Conservation (phyloP, 2,888 invertebrate genomes). For the Lissocephala sabroskyi region DNA sequence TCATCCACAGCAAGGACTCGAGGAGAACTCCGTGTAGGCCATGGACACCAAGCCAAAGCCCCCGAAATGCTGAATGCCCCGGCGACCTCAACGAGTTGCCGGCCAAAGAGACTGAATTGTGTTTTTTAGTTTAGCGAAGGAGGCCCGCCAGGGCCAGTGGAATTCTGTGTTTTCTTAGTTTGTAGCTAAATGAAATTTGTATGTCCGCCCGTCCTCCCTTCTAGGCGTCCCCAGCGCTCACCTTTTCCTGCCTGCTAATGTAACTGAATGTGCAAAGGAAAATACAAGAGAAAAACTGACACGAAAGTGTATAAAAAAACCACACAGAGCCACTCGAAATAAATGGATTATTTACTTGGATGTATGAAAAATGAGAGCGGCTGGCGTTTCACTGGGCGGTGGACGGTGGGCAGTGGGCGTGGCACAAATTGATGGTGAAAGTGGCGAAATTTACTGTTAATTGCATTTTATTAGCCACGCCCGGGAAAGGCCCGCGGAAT, state of each 20-base stretch:
- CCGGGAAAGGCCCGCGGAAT: too few relatives aligned
- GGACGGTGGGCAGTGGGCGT: too few relatives aligned
- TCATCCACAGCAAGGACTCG: conserved; percentile 66
- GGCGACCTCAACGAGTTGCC: conserved; percentile 26
- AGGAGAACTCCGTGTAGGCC: conserved; percentile 69
- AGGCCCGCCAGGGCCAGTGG: too few relatives aligned
- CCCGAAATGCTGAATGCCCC: conserved; percentile 12
- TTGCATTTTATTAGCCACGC: too few relatives aligned
- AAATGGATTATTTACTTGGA: conserved; percentile 56
- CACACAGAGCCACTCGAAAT: not conserved
- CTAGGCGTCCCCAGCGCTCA: not conserved
- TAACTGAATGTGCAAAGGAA: conserved; percentile 18
- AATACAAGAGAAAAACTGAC: conserved; percentile 10
- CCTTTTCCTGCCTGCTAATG: conserved; percentile 14
- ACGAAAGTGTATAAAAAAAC: too few relatives aligned
- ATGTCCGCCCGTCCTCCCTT: too few relatives aligned
- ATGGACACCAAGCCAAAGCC: conserved; percentile 3
- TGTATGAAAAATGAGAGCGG: too few relatives aligned
- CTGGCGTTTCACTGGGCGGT: too few relatives aligned
- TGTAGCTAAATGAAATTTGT: too few relatives aligned
- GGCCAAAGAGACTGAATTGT: conserved; percentile 60
- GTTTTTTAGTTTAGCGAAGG: conserved; percentile 24
- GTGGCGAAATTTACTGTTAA: too few relatives aligned
- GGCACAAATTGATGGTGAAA: too few relatives aligned
- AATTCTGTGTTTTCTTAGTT: too few relatives aligned